These are phyloP conservation scores for Poeciliopsis gracilis DNA, from an alignment of 2,797 vertebrate species.

Conservation along the genomic window DNA sequence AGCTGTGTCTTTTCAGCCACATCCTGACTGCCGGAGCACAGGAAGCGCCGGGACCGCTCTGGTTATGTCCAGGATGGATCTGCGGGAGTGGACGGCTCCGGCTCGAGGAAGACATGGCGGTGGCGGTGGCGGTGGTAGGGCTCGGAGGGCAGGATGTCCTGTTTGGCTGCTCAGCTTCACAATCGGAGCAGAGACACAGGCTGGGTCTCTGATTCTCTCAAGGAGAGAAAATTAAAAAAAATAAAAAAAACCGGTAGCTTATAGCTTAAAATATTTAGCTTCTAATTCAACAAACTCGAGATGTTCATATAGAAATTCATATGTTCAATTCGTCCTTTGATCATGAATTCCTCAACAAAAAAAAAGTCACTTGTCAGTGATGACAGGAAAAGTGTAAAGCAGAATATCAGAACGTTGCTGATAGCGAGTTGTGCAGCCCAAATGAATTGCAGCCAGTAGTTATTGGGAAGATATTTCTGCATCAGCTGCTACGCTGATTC, in stretches of 20 bases:
- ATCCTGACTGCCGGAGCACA: constrained; percentile 2
- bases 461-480: background rate
- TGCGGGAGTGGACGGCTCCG: constrained; percentile 47
- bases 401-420: background rate
- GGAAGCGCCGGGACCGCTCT: constrained; percentile 29
- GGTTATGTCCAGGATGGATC: constrained; percentile 14
- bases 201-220: background rate
- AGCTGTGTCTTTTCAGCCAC: constrained; percentile 24
- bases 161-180: constrained; percentile 79
- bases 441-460: background rate
- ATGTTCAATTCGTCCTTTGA: background rate
- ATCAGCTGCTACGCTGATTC: background rate
- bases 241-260: background rate
- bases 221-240: too few relatives aligned
- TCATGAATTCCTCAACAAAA: too few relatives aligned
- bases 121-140: constrained; percentile 68
- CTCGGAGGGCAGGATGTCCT: constrained; percentile 81
- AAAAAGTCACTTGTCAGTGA: background rate
- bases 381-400: background rate
- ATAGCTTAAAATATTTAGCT: background rate
- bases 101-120: constrained; percentile 58
- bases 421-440: background rate
- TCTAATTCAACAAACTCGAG: background rate
- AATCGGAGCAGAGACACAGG: constrained; percentile 42
- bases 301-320: background rate